Evolutionary conservation across 2,797 vertebrate genomes (phyloP).

Genomic region (Astyanax mexicanus): DNA sequence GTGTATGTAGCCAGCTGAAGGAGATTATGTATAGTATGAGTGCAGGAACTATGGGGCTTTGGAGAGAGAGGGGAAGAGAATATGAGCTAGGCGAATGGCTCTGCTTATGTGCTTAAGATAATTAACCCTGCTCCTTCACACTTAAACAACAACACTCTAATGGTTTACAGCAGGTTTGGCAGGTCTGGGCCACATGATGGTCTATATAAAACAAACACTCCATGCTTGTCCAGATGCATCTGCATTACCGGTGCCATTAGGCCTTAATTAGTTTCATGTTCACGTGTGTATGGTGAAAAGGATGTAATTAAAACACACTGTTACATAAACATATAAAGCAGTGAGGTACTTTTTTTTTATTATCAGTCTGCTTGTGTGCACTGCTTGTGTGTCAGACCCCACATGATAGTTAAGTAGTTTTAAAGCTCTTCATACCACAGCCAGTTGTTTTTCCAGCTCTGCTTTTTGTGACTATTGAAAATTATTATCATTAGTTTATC

Average conservation of each 20-base stretch:
- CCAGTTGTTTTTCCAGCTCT: not conserved
- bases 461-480: not conserved
- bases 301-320: too few relatives aligned
- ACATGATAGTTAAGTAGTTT: not conserved
- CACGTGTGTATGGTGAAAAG: not conserved
- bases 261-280: not conserved
- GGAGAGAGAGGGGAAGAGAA: constrained; percentile 16
- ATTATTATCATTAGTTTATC: not conserved
- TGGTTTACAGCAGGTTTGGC: constrained; percentile 54
- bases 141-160: constrained; percentile 55
- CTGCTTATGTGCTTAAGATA: constrained; percentile 66
- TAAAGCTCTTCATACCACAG: constrained; percentile 1
- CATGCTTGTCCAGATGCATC: not conserved
- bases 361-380: not conserved
- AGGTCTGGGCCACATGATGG: not conserved
- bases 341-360: too few relatives aligned
- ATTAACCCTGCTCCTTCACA: constrained; percentile 66
- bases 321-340: too few relatives aligned
- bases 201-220: constrained; percentile 4
- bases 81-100: not conserved
- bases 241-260: not conserved
- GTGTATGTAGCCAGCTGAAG: not conserved
- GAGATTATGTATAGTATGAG: not conserved
- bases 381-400: not conserved
- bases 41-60: constrained; percentile 4